phyloP scores from a whole-genome alignment of 2,113 vertebrate genomes.

The Cynoglossus semilaevis region DNA sequence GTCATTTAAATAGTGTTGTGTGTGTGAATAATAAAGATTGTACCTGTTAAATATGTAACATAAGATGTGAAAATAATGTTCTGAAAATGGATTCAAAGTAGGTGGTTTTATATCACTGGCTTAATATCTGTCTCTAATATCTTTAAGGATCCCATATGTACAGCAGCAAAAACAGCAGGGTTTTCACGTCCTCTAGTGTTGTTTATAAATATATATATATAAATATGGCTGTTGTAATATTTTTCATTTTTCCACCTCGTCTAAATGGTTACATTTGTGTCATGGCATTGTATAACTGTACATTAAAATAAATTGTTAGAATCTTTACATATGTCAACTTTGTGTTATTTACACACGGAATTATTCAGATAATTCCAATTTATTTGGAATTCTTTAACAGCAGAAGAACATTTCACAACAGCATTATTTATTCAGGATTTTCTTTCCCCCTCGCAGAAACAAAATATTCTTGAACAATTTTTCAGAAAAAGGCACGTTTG shows the following conservation, averaged over 20 bases:
- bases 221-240: slow-evolving; percentile 79
- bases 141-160: slow-evolving; percentile 65
- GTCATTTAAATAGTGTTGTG: slow-evolving; percentile 62
- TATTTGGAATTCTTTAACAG: too few relatives aligned
- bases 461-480: too few relatives aligned
- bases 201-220: slow-evolving; percentile 51
- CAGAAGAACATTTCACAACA: too few relatives aligned
- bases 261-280: slow-evolving; percentile 71
- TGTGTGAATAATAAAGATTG: slow-evolving; percentile 62
- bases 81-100: slow-evolving; percentile 62
- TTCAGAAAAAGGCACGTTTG: too few relatives aligned
- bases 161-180: slow-evolving; percentile 54
- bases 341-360: slow-evolving; percentile 25
- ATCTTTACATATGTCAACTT: slow-evolving; percentile 61
- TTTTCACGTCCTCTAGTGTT: slow-evolving; percentile 52
- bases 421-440: too few relatives aligned
- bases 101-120: slow-evolving; percentile 69
- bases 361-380: too few relatives aligned
- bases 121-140: slow-evolving; percentile 67
- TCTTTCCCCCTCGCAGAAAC: too few relatives aligned
- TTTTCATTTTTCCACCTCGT: slow-evolving; percentile 63
- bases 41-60: slow-evolving; percentile 74
- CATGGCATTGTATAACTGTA: slow-evolving; percentile 93
- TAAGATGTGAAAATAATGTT: slow-evolving; percentile 74
- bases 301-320: slow-evolving; percentile 78